A percentile compares a stretch with the other conserved stretches of the same genome.
These are phyloP conservation scores for Oedothorax gibbosus DNA, from an alignment of 1,140 invertebrate genomes.

Conservation along the genomic window DNA sequence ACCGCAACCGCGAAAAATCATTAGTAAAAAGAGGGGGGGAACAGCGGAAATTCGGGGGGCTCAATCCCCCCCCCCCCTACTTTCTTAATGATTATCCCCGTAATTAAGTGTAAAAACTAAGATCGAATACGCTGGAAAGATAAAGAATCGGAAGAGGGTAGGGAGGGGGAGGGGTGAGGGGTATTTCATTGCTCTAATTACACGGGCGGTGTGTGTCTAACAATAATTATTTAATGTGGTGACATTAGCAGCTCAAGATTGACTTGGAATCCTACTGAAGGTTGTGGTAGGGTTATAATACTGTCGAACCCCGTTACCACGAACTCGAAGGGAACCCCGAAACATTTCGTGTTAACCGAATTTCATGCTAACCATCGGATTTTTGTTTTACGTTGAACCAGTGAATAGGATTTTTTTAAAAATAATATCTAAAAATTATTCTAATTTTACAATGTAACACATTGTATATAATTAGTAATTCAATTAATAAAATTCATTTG, in stretches of 20 bases:
- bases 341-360: too few relatives aligned
- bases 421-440: too few relatives aligned
- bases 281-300: slow-evolving; percentile 7
- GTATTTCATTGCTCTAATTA: slow-evolving; percentile 61
- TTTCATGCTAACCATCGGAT: too few relatives aligned
- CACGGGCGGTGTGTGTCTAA: slow-evolving; percentile 53
- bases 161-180: not conserved
- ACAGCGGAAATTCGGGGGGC: slow-evolving; percentile 41
- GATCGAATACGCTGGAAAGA: slow-evolving; percentile 38
- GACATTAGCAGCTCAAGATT: slow-evolving; percentile 54
- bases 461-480: too few relatives aligned
- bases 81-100: slow-evolving; percentile 61
- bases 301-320: too few relatives aligned
- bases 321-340: too few relatives aligned
- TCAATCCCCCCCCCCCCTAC: not conserved
- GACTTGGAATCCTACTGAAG: not conserved
- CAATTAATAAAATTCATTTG: too few relatives aligned
- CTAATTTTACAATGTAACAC: too few relatives aligned
- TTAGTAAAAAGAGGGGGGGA: slow-evolving; percentile 40
- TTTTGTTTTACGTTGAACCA: too few relatives aligned
- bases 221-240: slow-evolving; percentile 62
- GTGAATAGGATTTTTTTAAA: too few relatives aligned
- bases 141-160: slow-evolving; percentile 38
- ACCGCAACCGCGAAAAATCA: slow-evolving; percentile 42
- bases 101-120: slow-evolving; percentile 61